phyloP scores from a whole-genome alignment of 2,797 vertebrate genomes.

The Enteromius thamalakanensis region DNA sequence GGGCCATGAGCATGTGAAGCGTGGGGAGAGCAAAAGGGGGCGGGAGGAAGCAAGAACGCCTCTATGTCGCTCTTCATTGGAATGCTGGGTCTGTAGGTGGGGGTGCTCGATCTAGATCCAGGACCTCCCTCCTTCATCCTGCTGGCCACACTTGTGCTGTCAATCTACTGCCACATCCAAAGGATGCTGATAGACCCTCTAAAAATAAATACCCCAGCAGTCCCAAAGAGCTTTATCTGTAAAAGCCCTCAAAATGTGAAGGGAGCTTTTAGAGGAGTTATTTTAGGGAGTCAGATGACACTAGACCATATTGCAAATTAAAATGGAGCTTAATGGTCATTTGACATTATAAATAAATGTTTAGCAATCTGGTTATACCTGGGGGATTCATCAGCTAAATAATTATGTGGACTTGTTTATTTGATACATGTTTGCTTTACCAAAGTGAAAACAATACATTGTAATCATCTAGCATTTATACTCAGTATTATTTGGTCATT shows the following conservation, averaged over 20 bases:
- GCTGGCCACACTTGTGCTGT: slow-evolving; percentile 80
- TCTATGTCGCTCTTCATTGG: slow-evolving; percentile 67
- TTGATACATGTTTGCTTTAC: not conserved
- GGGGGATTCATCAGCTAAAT: not conserved
- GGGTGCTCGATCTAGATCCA: slow-evolving; percentile 56
- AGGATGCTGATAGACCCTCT: slow-evolving; percentile 76
- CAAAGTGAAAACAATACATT: not conserved
- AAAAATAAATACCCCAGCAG: slow-evolving; percentile 77
- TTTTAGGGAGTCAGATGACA: not conserved
- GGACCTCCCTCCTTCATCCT: slow-evolving; percentile 60
- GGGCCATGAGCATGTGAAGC: slow-evolving; percentile 37
- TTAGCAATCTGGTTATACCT: not conserved
- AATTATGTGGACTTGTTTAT: not conserved
- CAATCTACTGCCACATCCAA: slow-evolving; percentile 68
- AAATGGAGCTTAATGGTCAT: not conserved
- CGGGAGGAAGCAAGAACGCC: slow-evolving; percentile 47
- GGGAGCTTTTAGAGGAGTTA: slow-evolving; percentile 3
- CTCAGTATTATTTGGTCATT: not conserved
- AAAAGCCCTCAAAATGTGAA: slow-evolving; percentile 41
- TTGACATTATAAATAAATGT: not conserved
- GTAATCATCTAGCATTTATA: not conserved
- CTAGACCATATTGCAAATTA: not conserved
- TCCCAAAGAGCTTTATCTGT: slow-evolving; percentile 59
- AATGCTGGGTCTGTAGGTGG: slow-evolving; percentile 68
- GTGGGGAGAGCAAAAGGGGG: slow-evolving; percentile 53